Base-by-base conservation (phyloP, 92 coral and sea anemone species). In the Meandrina meandrites region DNA sequence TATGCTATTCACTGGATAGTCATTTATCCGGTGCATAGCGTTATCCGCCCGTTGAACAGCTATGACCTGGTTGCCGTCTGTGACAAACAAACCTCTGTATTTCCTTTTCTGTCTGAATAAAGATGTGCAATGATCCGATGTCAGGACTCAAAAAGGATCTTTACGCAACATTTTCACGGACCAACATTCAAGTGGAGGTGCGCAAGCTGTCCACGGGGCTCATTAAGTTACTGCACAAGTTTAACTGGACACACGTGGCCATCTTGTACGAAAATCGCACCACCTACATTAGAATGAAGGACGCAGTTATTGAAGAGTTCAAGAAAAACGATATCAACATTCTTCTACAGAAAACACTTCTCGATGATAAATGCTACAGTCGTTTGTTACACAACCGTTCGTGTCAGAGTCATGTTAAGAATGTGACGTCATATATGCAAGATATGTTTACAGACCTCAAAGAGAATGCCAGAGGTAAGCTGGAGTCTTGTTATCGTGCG, bases 141-240 rank as follows among this genome's bases (percentile, higher is more conserved):
- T 73, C 90, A 8, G 90, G 86, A 35, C 89, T 89, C 50, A 40
- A 28, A 10, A 58, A 30, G 47, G 64, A 37, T 3, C 31, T 2
- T 15, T 92, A 83, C 68, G 89, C 93, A 3, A 94, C 98, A 34
- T 86, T 91, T 87, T 87, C 87, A 12, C 88, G 96, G 62, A 91
- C 98, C 16, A 86, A 24, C 37, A 76, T 87, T 1, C 76, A 78
- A n/a, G 86, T 74, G 18, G 86, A 90, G 48, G 79, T 27, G 42
- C 82, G 42, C 36, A 35, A 80, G 27, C 57, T 84, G 51, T 56
- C 86, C 12, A 34, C 53, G 13, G 89, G 90, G 36, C 75, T 90
- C 8, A 47, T 85, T 42, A 90, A 79, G 18, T 47, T 90, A 15
- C 76, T 90, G 53, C 50, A 54, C 10, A 78, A 48, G 79, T 90